Base-by-base conservation (phyloP, 2,113 vertebrate species). In the Strix aluco region DNA sequence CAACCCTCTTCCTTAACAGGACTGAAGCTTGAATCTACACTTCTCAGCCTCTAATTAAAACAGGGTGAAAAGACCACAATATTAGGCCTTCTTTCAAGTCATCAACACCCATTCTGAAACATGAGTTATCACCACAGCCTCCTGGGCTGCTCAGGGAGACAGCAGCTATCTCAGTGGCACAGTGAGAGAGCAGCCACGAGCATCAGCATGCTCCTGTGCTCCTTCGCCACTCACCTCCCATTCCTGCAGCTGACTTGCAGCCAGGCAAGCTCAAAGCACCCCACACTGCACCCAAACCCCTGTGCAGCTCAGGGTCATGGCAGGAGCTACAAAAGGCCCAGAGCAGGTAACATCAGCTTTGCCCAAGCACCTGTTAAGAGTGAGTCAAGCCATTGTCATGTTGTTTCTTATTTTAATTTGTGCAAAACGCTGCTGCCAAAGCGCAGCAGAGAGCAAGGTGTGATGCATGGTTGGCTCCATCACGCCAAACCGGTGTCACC, bases 131-230 rank as follows among this genome's bases (percentile, higher is more conserved):
- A 23, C 25, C 12, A 2, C 26, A 30, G 54, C 25, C 52, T 49
- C 67, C 36, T 0, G 30, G 57, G 71, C 36, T 52, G 79, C 72
- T 22, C 47, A 16, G 42, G 49, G 30, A 47, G 84, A 23, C 34
- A 36, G n/a, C 61, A 27, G 75, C 52, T 23, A 7, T 5, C 61
- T 19, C 15, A 4, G 3, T 4, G 15, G 34, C 84, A 32, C 51
- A 27, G 51, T 2, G 3, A 2, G 25, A 52, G 34, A 46, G 61
- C 15, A 36, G 26, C 66, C 10, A 0, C 0, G 1, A 71, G 63
- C 65, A 61, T 2, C 29, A 4, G 4, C 4, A 2, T 18, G 30
- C n/a, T 32, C n/a, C 72, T 2, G n/a, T 2, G 2, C 49, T 19
- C 25, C 81, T 30, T 21, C 20, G 1, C 18, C 13, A 3, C 49